phyloP scores from a whole-genome alignment of 2,113 vertebrate genomes.

The Clarias gariepinus region DNA sequence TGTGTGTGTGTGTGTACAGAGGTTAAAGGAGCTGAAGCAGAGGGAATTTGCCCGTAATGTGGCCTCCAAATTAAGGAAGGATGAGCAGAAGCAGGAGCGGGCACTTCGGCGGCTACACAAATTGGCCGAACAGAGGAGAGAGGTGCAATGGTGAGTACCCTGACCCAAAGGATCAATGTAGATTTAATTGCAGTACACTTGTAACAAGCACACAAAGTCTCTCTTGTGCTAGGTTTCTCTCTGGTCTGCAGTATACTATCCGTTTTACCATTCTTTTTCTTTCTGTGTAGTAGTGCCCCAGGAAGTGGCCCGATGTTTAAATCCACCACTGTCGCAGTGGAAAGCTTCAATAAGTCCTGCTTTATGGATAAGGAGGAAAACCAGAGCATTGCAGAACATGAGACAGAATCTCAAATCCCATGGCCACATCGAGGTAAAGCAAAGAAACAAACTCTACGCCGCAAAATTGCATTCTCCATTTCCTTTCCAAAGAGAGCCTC shows the following conservation, averaged over 20 bases:
- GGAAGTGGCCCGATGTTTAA: slow-evolving; percentile 90
- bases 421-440: slow-evolving; percentile 55
- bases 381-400: slow-evolving; percentile 51
- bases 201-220: not conserved
- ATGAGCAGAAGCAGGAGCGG: slow-evolving; percentile 85
- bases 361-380: slow-evolving; percentile 47
- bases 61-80: slow-evolving; percentile 84
- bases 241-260: not conserved
- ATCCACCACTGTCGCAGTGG: slow-evolving; percentile 85
- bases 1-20: slow-evolving; percentile 64
- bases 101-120: slow-evolving; percentile 83
- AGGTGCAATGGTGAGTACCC: slow-evolving; percentile 49
- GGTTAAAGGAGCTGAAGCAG: slow-evolving; percentile 90
- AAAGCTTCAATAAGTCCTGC: slow-evolving; percentile 62
- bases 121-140: slow-evolving; percentile 72
- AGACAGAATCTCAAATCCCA: slow-evolving; percentile 38
- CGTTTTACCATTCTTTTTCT: not conserved
- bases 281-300: slow-evolving; percentile 74
- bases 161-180: not conserved
- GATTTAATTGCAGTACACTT: not conserved
- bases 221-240: not conserved
- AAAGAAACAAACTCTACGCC: slow-evolving; percentile 70
- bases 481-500: slow-evolving; percentile 85
- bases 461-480: slow-evolving; percentile 83
- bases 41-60: slow-evolving; percentile 88